Evolutionary conservation across 2,113 vertebrate genomes (phyloP).

Genomic region (Monarcha castaneiventris): DNA sequence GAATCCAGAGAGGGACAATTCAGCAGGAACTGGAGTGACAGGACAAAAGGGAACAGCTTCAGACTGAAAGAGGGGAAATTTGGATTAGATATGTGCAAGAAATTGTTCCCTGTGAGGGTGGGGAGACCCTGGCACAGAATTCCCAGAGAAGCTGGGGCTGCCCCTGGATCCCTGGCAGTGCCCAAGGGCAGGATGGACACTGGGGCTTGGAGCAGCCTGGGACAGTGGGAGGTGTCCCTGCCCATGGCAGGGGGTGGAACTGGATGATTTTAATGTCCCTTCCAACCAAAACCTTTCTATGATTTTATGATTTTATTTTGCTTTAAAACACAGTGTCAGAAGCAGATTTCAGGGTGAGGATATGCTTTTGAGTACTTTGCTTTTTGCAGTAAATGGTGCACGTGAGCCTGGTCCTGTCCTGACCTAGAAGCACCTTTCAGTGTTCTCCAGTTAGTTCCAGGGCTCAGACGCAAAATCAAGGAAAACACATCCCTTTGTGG

Average conservation of each 20-base stretch:
- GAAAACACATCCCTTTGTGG: not conserved
- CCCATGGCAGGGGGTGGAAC: rapidly evolving
- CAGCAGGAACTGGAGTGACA: not conserved
- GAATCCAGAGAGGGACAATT: not conserved
- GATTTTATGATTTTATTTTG: not conserved
- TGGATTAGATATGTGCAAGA: rapidly evolving
- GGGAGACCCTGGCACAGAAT: not conserved
- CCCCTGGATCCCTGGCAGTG: not conserved
- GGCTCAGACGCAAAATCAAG: not conserved
- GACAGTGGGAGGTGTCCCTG: not conserved
- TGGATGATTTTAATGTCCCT: rapidly evolving
- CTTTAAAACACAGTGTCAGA: not conserved
- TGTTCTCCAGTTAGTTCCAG: not conserved
- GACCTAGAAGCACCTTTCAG: not conserved
- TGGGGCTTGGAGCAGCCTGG: not conserved
- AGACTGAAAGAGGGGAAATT: not conserved
- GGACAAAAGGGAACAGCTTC: rapidly evolving
- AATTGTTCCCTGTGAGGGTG: rapidly evolving
- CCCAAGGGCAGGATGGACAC: not conserved
- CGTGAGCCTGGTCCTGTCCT: not conserved
- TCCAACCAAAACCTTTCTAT: not conserved
- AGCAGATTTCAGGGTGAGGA: not conserved
- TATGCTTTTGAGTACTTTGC: not conserved
- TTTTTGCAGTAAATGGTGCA: not conserved
- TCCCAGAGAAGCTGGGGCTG: not conserved